Conservation (phyloP, 1,140 invertebrate species). For the Cataglyphis hispanica region DNA sequence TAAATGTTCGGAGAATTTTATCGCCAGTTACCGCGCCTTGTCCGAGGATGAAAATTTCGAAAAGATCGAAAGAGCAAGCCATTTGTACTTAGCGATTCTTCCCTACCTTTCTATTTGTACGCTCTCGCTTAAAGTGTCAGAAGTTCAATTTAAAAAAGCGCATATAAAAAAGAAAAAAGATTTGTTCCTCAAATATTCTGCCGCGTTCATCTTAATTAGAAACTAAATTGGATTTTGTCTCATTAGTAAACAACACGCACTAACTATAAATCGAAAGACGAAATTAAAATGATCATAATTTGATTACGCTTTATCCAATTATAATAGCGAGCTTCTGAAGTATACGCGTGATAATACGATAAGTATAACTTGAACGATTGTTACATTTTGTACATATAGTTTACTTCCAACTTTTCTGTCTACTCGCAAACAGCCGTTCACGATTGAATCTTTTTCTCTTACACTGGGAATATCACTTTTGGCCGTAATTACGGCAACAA, state of each 20-base stretch:
- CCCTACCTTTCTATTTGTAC: conserved; percentile 35
- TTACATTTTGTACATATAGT: conserved; percentile 19
- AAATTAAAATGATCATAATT: not conserved
- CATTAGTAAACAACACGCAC: not conserved
- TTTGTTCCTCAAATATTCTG: not conserved
- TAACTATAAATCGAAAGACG: conserved; percentile 5
- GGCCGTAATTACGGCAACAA: conserved; percentile 28
- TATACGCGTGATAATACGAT: conserved; percentile 9
- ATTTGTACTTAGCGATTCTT: conserved; percentile 51
- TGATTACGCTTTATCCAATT: conserved; percentile 3
- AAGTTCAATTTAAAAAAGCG: not conserved
- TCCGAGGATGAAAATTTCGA: conserved; percentile 55
- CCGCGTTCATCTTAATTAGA: not conserved
- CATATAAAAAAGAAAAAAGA: not conserved
- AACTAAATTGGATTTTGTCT: not conserved
- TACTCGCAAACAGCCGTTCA: not conserved
- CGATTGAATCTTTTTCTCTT: not conserved
- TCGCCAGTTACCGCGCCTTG: conserved; percentile 51
- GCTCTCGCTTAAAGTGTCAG: not conserved
- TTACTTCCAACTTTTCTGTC: conserved; percentile 12
- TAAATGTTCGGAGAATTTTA: conserved; percentile 61
- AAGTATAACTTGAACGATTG: not conserved
- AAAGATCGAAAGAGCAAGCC: conserved; percentile 22
- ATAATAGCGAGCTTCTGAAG: not conserved
- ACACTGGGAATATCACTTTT: conserved; percentile 10